Percentiles rank a stretch among this genome's conserved stretches.
phyloP scores from a whole-genome alignment of 2,797 vertebrate genomes.

The Acridotheres tristis region DNA sequence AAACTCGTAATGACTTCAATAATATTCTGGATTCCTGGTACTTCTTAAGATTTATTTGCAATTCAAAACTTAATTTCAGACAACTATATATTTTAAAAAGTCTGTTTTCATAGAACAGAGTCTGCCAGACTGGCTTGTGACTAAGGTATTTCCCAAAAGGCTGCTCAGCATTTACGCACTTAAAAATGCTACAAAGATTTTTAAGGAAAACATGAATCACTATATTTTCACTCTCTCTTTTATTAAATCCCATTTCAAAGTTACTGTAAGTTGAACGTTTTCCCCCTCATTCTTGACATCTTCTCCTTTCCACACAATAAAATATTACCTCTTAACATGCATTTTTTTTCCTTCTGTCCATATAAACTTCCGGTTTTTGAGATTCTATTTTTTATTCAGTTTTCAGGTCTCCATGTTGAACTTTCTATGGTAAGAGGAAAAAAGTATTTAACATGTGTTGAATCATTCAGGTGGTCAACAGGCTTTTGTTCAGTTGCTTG shows the following conservation, averaged over 20 bases:
- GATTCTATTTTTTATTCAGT: background rate
- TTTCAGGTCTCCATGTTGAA: background rate
- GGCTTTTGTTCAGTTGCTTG: background rate
- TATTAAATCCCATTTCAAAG: background rate
- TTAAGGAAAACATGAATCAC: background rate
- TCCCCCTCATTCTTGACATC: background rate
- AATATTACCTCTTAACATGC: background rate
- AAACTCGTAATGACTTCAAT: background rate
- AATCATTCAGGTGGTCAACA: background rate
- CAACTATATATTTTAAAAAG: background rate
- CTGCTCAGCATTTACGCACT: background rate
- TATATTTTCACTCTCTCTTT: background rate
- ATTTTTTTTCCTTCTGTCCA: background rate
- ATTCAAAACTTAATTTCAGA: background rate
- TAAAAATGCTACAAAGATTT: background rate
- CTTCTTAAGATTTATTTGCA: background rate
- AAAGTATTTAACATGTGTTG: background rate
- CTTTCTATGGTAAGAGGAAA: background rate
- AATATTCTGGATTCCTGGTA: background rate
- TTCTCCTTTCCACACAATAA: background rate
- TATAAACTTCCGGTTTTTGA: background rate
- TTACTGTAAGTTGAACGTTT: background rate
- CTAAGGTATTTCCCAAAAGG: background rate
- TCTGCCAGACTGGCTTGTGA: background rate
- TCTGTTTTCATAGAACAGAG: background rate